These are phyloP conservation scores for Argyra leucocephala DNA, from an alignment of 2,888 invertebrate genomes.

Conservation along the genomic window DNA sequence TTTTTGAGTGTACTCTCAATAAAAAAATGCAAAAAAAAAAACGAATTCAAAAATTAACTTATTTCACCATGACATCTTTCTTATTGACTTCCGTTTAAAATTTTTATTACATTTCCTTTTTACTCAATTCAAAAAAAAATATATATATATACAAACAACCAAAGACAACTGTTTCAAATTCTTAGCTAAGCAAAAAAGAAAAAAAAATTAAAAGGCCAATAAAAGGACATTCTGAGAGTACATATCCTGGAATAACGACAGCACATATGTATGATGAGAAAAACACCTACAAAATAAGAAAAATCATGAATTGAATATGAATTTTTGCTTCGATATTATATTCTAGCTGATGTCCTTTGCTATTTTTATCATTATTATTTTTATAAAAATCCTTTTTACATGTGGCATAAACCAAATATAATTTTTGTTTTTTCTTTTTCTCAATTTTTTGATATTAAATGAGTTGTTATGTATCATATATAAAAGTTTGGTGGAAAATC, in stretches of 20 bases:
- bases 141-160: background rate
- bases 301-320: slow-evolving; percentile 1
- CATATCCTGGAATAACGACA: background rate
- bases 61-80: too few species aligned
- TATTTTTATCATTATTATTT: background rate
- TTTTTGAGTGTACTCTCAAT: too few species aligned
- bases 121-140: background rate
- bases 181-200: background rate
- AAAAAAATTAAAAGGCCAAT: background rate
- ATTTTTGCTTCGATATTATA: background rate
- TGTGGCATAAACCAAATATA: background rate
- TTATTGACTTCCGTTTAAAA: too few species aligned
- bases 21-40: too few species aligned
- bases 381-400: background rate
- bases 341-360: background rate
- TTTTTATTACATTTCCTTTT: background rate
- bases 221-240: background rate
- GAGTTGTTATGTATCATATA: background rate
- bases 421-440: background rate
- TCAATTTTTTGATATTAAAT: background rate
- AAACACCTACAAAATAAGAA: background rate
- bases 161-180: background rate
- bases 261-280: background rate
- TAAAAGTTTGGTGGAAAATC: background rate
- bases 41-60: too few species aligned